Base-by-base conservation (phyloP, 2,888 invertebrate species). In the Eurytoma californica region DNA sequence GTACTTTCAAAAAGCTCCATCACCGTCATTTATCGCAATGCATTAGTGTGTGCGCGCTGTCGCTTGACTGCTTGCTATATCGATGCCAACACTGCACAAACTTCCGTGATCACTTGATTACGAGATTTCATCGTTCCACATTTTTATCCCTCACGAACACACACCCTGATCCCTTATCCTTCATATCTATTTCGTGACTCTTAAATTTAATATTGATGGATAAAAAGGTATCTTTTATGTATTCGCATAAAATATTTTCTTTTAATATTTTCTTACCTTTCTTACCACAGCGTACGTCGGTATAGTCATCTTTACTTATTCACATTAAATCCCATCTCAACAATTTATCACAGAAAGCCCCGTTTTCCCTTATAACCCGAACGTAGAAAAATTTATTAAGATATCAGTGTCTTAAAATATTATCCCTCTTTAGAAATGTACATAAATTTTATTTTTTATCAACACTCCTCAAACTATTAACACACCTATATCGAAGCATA, bases 21-120 rank as follows among this genome's bases (percentile, higher is more conserved):
- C 39, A 39, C 39, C 39, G 39, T 39, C 39, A 39, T 39, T 39
- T 39, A 7, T 39, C 39, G 39, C 20, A 69, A 75, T 72, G 63
- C 72, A 80, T 72, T 58, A 55, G 55, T 57, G 53, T 61, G 39
- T 58, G 63, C 69, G 66, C 66, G 67, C 49, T 78, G 49, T 49
- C 30, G 78, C 78, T 80, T 77, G 39, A 39, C 39, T 78, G 77
- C 78, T 78, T 80, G 78, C 75, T 75, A 70, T 49, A 30, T 63
- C 65, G 12, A 65, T 53, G 51, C 74, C 67, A 55, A n/a, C 18
- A 30, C 58, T 58, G 70, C 75, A 80, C 67, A 69, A 65, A 14
- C 65, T 69, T 55, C 55, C 49, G 30, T 30, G 16, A 28, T 16
- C 39, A 39, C n/a, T 53, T 60, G 20, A 57, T 53, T 65, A 14